These are phyloP conservation scores for Himalopsyche kuldschensis DNA, from an alignment of 2,888 invertebrate species.

Conservation along the genomic window DNA sequence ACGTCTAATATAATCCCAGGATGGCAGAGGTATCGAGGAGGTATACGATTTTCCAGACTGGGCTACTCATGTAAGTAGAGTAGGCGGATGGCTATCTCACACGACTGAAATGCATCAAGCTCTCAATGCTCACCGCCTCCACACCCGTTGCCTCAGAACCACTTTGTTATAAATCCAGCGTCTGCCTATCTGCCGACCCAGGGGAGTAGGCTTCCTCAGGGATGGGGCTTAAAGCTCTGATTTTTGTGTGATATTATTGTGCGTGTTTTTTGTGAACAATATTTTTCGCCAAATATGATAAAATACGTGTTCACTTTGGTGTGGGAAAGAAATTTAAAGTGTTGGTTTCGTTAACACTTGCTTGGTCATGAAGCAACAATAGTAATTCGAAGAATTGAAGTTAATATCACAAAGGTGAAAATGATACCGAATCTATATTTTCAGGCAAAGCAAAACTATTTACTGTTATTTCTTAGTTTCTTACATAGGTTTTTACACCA, in stretches of 20 bases:
- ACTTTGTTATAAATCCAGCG: constrained; percentile 38
- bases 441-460: no score
- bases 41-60: background rate
- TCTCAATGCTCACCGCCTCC: constrained; percentile 19
- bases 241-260: background rate
- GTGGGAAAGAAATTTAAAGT: no score
- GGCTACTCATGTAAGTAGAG: background rate
- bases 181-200: constrained; percentile 17
- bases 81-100: background rate
- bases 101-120: constrained; percentile 14
- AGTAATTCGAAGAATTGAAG: no score
- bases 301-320: no score
- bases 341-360: no score
- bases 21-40: background rate
- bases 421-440: no score
- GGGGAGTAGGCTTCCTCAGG: constrained; percentile 2
- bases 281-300: no score
- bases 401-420: no score
- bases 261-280: no score
- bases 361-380: no score
- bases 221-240: background rate
- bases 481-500: no score
- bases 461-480: no score
- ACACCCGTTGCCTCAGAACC: constrained; percentile 23
- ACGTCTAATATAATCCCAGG: background rate